phyloP scores from a whole-genome alignment of 2,113 vertebrate species.

The Dasyprocta punctata region DNA sequence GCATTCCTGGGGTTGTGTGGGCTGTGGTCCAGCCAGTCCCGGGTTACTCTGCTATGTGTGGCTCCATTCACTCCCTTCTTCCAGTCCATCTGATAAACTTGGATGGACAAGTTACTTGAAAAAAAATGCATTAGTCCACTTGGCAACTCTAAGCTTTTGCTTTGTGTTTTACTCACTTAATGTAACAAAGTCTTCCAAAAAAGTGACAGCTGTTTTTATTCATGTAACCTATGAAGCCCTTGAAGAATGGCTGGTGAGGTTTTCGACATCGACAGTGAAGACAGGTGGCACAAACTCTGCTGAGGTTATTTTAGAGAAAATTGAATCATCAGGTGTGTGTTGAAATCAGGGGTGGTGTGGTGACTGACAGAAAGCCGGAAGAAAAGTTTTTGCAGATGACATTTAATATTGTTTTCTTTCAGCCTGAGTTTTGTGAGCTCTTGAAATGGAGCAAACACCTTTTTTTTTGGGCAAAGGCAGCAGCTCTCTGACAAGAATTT shows the following conservation, averaged over 20 bases:
- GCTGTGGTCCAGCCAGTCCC: fast-evolving
- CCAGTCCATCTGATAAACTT: neutral
- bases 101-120: neutral
- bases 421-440: neutral
- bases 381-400: neutral
- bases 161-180: neutral
- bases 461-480: neutral
- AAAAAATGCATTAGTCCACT: neutral
- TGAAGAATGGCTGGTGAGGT: neutral
- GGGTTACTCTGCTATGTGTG: neutral
- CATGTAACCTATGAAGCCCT: no score
- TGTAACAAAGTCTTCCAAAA: neutral
- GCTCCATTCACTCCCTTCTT: neutral
- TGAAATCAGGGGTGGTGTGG: neutral
- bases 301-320: neutral
- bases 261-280: neutral
- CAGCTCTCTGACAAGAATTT: neutral
- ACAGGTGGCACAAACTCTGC: neutral
- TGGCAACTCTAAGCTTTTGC: neutral
- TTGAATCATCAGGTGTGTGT: neutral
- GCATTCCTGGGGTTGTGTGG: neutral
- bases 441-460: neutral
- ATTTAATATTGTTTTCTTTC: neutral
- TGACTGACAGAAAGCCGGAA: neutral
- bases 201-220: neutral